Conservation (phyloP, 1,140 invertebrate genomes). For the Mylabris phalerata region DNA sequence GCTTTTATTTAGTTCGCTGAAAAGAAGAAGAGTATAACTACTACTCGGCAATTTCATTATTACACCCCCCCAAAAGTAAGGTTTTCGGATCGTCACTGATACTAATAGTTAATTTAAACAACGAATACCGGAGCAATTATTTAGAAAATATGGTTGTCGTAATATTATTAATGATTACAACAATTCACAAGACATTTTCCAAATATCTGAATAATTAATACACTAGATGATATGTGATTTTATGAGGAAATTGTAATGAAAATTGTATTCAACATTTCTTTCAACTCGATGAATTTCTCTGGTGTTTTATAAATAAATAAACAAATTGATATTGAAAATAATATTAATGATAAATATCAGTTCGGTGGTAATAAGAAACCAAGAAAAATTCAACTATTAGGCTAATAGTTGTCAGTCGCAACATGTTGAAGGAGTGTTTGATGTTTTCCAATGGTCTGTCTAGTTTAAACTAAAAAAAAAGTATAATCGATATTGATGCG, state of each 20-base stretch:
- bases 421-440: too few relatives aligned
- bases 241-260: not conserved
- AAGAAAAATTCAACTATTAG: conserved; percentile 8
- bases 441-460: too few relatives aligned
- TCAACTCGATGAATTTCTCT: not conserved
- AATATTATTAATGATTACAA: conserved; percentile 12
- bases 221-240: conserved; percentile 11
- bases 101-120: conserved; percentile 3
- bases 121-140: conserved; percentile 2
- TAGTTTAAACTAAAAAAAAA: too few relatives aligned
- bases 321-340: too few relatives aligned
- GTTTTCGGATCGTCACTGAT: too few relatives aligned
- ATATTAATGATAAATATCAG: not conserved
- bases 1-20: too few relatives aligned
- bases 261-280: conserved; percentile 7
- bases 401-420: conserved; percentile 9
- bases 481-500: too few relatives aligned
- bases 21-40: too few relatives aligned
- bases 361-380: conserved; percentile 4
- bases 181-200: conserved; percentile 5
- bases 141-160: conserved; percentile 15
- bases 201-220: conserved; percentile 16
- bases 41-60: too few relatives aligned
- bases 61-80: too few relatives aligned
- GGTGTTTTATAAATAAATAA: too few relatives aligned